phyloP scores from a whole-genome alignment of 37 sponge, comb jelly and placozoan species.

The Halisarca cf. caerulea region DNA sequence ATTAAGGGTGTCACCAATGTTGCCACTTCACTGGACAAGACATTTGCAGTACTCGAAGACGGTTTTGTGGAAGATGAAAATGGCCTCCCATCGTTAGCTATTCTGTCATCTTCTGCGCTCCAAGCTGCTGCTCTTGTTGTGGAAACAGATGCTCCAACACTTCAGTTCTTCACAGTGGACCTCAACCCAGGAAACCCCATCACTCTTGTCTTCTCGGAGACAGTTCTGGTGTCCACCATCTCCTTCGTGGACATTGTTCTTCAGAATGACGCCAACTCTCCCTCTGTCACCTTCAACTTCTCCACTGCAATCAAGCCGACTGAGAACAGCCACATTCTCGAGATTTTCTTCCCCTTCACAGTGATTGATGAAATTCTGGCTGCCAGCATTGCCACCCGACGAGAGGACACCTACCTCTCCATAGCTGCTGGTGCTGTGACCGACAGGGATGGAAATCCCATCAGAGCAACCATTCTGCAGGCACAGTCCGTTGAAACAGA shows the following conservation, averaged over 20 bases:
- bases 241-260: slow-evolving; percentile 47
- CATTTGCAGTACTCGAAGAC: slow-evolving; percentile 55
- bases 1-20: slow-evolving; percentile 62
- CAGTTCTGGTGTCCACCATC: slow-evolving; percentile 50
- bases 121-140: slow-evolving; percentile 41
- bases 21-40: slow-evolving; percentile 46
- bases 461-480: slow-evolving; percentile 42
- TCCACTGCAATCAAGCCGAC: slow-evolving; percentile 41
- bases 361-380: slow-evolving; percentile 58
- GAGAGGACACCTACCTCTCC: slow-evolving; percentile 66
- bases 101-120: slow-evolving; percentile 47
- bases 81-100: slow-evolving; percentile 45
- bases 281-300: slow-evolving; percentile 45
- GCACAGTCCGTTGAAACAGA: slow-evolving; percentile 62
- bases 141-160: slow-evolving; percentile 42
- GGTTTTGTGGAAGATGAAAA: slow-evolving; percentile 52
- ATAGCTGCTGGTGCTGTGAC: slow-evolving; percentile 49
- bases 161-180: slow-evolving; percentile 67
- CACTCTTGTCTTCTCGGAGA: slow-evolving; percentile 69
- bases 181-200: slow-evolving; percentile 68
- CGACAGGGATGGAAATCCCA: slow-evolving; percentile 57
- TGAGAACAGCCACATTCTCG: slow-evolving; percentile 55
- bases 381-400: slow-evolving; percentile 44
- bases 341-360: slow-evolving; percentile 53
- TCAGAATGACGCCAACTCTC: slow-evolving; percentile 39